Evolutionary conservation across 2,888 invertebrate genomes (phyloP).

Genomic region (Drosophila macrospina): DNA sequence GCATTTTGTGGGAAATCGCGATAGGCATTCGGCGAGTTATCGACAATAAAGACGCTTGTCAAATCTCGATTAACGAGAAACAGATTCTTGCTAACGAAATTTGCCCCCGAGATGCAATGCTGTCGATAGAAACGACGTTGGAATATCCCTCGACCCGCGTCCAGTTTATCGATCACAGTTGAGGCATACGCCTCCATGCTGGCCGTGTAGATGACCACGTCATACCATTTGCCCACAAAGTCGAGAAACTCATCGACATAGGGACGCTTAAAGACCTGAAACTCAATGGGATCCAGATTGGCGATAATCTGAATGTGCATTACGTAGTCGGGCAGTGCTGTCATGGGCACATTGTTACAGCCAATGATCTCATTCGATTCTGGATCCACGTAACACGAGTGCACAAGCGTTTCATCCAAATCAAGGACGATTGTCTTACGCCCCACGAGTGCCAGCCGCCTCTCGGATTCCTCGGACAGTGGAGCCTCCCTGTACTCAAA

Average conservation of each 20-base stretch:
- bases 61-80: slow-evolving; percentile 42
- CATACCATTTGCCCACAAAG: slow-evolving; percentile 63
- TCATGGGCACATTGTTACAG: slow-evolving; percentile 38
- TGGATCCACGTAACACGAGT: slow-evolving; percentile 64
- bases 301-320: slow-evolving; percentile 31
- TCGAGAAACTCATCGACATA: slow-evolving; percentile 57
- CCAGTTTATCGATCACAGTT: slow-evolving; percentile 54
- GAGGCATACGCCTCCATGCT: slow-evolving; percentile 63
- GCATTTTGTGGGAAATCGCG: slow-evolving; percentile 59
- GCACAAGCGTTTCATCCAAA: slow-evolving; percentile 66
- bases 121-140: slow-evolving; percentile 59
- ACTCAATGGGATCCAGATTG: slow-evolving; percentile 24
- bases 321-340: slow-evolving; percentile 53
- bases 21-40: slow-evolving; percentile 66
- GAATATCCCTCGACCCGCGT: slow-evolving; percentile 57
- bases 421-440: slow-evolving; percentile 62
- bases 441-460: slow-evolving; percentile 2
- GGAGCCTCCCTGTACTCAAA: slow-evolving; percentile 39
- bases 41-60: slow-evolving; percentile 52
- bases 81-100: slow-evolving; percentile 51
- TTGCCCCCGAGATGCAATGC: slow-evolving; percentile 43
- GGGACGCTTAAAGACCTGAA: slow-evolving; percentile 61
- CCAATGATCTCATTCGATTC: slow-evolving; percentile 41
- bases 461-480: slow-evolving; percentile 20
- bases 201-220: slow-evolving; percentile 66